Conservation (phyloP, 2,113 vertebrate species). For the Oreotragus oreotragus region DNA sequence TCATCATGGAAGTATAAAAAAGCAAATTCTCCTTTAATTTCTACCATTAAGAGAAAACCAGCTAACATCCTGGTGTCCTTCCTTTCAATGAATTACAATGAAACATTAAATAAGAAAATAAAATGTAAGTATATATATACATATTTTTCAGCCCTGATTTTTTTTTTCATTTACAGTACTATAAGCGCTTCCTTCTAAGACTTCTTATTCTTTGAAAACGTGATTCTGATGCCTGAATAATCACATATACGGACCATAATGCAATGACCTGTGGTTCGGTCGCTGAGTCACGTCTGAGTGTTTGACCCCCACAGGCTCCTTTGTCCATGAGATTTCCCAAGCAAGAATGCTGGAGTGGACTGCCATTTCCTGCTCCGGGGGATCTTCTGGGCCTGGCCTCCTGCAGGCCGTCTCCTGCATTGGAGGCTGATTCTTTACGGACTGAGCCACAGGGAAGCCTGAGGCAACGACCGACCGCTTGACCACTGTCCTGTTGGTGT, state of each 20-base stretch:
- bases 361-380: background rate
- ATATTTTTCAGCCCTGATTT: background rate
- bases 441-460: background rate
- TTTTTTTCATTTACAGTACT: no score
- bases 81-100: background rate
- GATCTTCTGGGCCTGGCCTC: background rate
- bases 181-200: background rate
- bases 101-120: background rate
- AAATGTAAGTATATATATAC: background rate
- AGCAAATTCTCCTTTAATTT: background rate
- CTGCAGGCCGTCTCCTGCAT: background rate
- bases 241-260: rapidly evolving
- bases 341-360: background rate
- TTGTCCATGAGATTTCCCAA: background rate
- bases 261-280: rapidly evolving
- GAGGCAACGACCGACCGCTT: rapidly evolving
- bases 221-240: background rate
- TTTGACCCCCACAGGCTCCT: background rate
- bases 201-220: background rate
- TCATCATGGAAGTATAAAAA: background rate
- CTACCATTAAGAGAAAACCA: background rate
- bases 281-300: background rate
- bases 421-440: background rate
- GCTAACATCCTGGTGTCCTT: background rate
- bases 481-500: rapidly evolving